Conservation (phyloP, 2,113 vertebrate genomes). For the Nibea albiflora region DNA sequence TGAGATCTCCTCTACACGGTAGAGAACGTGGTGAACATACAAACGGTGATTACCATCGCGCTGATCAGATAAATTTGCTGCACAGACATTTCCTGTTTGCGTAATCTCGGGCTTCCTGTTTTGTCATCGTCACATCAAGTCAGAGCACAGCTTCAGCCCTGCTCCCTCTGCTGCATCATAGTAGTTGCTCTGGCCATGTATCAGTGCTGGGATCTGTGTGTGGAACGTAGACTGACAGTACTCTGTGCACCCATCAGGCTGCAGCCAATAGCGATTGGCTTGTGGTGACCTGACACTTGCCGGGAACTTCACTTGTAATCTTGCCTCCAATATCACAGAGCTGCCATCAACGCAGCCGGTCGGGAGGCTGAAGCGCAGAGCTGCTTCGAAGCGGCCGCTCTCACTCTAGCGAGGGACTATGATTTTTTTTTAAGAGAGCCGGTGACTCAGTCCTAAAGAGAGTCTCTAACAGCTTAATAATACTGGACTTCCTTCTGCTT, state of each 20-base stretch:
- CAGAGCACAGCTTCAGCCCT: slow-evolving; percentile 3
- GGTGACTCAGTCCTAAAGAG: slow-evolving; percentile 55
- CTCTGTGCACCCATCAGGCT: slow-evolving; percentile 23
- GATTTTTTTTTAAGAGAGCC: slow-evolving; percentile 53
- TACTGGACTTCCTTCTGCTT: slow-evolving; percentile 61
- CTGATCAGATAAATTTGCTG: slow-evolving; percentile 27
- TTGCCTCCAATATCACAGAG: slow-evolving; percentile 53
- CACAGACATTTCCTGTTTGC: slow-evolving; percentile 48
- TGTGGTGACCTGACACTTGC: slow-evolving; percentile 32
- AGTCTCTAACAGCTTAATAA: slow-evolving; percentile 59
- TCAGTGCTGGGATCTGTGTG: slow-evolving; percentile 28
- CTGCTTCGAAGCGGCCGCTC: slow-evolving; percentile 31
- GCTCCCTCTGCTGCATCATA: slow-evolving; percentile 19
- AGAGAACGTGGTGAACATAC: background rate
- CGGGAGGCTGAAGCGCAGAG: slow-evolving; percentile 8
- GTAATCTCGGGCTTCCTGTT: slow-evolving; percentile 41
- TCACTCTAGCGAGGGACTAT: slow-evolving; percentile 22
- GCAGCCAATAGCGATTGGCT: slow-evolving; percentile 20
- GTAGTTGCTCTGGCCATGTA: slow-evolving; percentile 44
- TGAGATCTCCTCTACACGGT: background rate
- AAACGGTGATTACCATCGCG: background rate
- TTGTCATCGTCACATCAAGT: slow-evolving; percentile 6
- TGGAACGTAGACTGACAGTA: slow-evolving; percentile 10
- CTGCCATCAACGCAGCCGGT: slow-evolving; percentile 55
- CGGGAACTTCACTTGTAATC: slow-evolving; percentile 56